Conservation (phyloP, 2,888 invertebrate species). For the Andrena haemorrhoa region DNA sequence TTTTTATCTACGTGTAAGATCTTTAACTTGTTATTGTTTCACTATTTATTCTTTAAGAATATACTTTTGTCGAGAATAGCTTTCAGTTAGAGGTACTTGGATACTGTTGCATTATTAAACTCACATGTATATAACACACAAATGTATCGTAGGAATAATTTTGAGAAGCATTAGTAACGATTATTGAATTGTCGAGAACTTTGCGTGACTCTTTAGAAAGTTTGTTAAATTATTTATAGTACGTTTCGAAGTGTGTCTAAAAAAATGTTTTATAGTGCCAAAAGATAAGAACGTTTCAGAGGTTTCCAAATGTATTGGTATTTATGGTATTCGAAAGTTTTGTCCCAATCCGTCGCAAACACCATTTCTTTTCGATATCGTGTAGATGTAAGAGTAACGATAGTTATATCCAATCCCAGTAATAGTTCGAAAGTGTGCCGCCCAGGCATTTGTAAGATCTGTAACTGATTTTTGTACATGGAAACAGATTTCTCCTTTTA, state of each 20-base stretch:
- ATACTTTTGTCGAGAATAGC: slow-evolving; percentile 28
- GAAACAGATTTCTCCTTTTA: slow-evolving; percentile 70
- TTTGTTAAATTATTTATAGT: slow-evolving; percentile 50
- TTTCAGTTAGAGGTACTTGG: slow-evolving; percentile 37
- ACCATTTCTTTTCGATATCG: slow-evolving; percentile 29
- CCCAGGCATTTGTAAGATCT: slow-evolving; percentile 39
- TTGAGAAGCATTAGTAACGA: slow-evolving; percentile 30
- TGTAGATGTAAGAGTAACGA: slow-evolving; percentile 55
- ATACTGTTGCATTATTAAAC: slow-evolving; percentile 52
- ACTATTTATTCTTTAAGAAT: slow-evolving; percentile 65
- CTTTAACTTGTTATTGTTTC: slow-evolving; percentile 66
- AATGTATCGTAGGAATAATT: slow-evolving; percentile 49
- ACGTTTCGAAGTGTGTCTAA: slow-evolving; percentile 24
- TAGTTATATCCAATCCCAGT: slow-evolving; percentile 55
- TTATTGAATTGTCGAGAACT: slow-evolving; percentile 13
- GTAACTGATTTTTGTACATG: slow-evolving; percentile 50
- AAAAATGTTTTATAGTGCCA: slow-evolving; percentile 48
- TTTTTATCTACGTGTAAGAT: slow-evolving; percentile 60
- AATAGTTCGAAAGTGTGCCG: slow-evolving; percentile 34
- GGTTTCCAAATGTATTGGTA: slow-evolving; percentile 13
- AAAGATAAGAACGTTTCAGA: slow-evolving; percentile 38
- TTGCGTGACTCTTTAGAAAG: slow-evolving; percentile 8
- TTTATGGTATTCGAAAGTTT: slow-evolving; percentile 11
- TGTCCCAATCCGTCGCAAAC: slow-evolving; percentile 25
- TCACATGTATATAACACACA: slow-evolving; percentile 67